Evolutionary conservation across 92 coral and sea anemone genomes (phyloP), one percentile per base, ranked within the genome.

Genomic region (Zoanthus sansibaricus): DNA sequence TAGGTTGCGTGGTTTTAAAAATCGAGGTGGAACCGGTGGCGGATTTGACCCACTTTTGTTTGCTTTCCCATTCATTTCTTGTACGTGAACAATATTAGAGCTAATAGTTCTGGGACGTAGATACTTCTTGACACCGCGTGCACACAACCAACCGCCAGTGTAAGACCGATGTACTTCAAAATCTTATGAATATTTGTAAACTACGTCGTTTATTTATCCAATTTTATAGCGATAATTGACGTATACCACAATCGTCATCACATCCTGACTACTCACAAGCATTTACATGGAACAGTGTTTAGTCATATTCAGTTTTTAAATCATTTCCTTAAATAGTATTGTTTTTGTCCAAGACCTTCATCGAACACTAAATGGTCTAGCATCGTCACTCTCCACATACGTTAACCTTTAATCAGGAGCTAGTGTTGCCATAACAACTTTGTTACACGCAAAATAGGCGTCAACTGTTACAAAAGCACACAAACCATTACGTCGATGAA

Each of bases 11-110:
- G n/a, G 72, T 67, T 67, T 67, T 30, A 67, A 67, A 30, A 30
- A 7, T 67, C 72, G 33, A 3, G 72, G 72, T n/a, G 72, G 72
- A 67, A 67, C 25, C 25, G 72, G 72, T 6, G 72, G 72, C 32
- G 42, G 72, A 30, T 67, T 7, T 12, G 9, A 30, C 12, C 25
- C 25, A 12, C 25, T 67, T 32, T n/a, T 1, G 72, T 67, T 32
- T 67, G 72, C 42, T n/a, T 0, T 67, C 0, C 42, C 72, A 67
- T 30, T 64, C 20, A 20, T 9, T 17, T 17, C 70, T 64, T 17
- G 3, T 64, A 13, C 30, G n/a, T 20, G n/a, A 30, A 64, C 32
- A 32, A 67, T 30, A 67, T 6, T 67, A 67, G 12, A 67, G 72
- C 9, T 1, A 67, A 30, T 7, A 3, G 14, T 8, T 67, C n/a